A percentile compares a stretch with the other conserved stretches of the same genome.
Conservation (phyloP, 2,888 invertebrate genomes). For the Tanytarsus gracilentus region DNA sequence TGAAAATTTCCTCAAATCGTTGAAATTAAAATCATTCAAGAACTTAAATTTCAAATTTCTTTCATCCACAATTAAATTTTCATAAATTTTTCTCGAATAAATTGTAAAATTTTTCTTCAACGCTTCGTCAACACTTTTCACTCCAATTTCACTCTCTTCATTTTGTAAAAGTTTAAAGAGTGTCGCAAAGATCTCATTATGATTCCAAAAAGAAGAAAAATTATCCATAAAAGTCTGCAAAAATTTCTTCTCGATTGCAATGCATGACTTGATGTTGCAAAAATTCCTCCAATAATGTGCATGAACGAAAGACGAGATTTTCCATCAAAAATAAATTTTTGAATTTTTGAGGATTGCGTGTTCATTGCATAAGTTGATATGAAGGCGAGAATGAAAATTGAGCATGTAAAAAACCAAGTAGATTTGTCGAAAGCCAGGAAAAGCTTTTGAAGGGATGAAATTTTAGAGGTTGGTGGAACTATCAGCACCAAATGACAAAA, state of each 20-base stretch:
- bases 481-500: not conserved
- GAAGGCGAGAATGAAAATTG: not conserved
- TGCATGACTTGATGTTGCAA: not conserved
- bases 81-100: not conserved
- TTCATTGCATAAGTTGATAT: not conserved
- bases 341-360: not conserved
- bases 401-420: not conserved
- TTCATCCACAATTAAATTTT: not conserved
- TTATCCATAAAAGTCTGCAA: not conserved
- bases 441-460: not conserved
- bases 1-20: too few relatives aligned
- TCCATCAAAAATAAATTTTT: not conserved
- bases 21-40: not conserved
- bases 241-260: not conserved
- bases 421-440: not conserved
- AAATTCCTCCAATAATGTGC: not conserved
- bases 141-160: not conserved
- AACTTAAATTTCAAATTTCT: not conserved
- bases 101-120: not conserved
- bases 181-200: not conserved
- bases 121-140: not conserved
- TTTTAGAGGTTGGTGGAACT: not conserved
- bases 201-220: not conserved
- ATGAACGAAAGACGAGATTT: not conserved
- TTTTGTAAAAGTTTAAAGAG: not conserved